A percentile compares a stretch with the other conserved stretches of the same genome.
These are phyloP conservation scores for Drosophila mettleri DNA, from an alignment of 2,888 invertebrate genomes.

Conservation along the genomic window DNA sequence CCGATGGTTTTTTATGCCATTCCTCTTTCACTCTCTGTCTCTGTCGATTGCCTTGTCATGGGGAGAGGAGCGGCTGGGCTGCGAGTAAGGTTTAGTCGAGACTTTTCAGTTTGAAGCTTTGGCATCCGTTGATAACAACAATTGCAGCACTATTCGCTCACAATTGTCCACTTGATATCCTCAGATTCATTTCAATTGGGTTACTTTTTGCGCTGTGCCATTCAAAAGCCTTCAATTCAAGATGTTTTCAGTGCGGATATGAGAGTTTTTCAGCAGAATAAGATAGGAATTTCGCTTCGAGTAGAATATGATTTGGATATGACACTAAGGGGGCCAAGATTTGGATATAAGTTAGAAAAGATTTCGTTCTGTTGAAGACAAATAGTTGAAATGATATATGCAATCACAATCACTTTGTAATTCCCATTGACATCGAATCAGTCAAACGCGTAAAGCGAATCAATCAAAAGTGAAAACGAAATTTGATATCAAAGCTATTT, in stretches of 20 bases:
- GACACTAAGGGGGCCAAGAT: not conserved
- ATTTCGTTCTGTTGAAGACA: too few relatives aligned
- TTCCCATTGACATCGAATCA: not conserved
- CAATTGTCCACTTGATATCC: constrained; percentile 33
- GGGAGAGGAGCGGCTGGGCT: not conserved
- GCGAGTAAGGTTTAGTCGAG: not conserved
- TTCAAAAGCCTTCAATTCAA: not conserved
- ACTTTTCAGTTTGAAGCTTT: constrained; percentile 9
- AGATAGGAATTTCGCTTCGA: not conserved
- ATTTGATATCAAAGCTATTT: constrained; percentile 8
- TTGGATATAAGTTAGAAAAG: not conserved
- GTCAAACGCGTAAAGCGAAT: not conserved
- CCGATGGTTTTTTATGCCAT: constrained; percentile 32
- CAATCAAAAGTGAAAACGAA: not conserved
- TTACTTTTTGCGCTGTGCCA: constrained; percentile 1
- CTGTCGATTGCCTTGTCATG: constrained; percentile 39
- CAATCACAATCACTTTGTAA: not conserved
- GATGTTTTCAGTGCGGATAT: not conserved
- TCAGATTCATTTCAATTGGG: constrained; percentile 7
- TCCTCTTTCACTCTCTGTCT: not conserved
- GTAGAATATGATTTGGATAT: not conserved
- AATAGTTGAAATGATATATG: not conserved
- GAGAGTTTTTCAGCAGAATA: not conserved
- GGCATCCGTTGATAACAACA: constrained; percentile 26
- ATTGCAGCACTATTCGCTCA: constrained; percentile 4